Percentiles rank a stretch among this genome's conserved stretches.
These are phyloP conservation scores for Bos indicus DNA, from an alignment of 2,113 vertebrate species.

Conservation along the genomic window DNA sequence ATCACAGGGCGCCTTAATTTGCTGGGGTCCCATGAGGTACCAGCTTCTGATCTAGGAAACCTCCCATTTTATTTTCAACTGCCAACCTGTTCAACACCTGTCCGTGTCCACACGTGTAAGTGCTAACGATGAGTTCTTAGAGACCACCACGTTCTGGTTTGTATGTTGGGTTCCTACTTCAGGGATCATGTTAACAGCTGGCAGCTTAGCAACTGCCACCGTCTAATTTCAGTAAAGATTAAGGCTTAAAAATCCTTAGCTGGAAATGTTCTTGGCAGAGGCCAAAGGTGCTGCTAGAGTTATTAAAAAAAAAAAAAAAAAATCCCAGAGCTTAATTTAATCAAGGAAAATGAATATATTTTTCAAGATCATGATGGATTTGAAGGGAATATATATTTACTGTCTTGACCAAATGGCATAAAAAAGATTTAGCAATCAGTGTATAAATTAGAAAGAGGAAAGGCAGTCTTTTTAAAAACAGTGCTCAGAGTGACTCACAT, in stretches of 20 bases:
- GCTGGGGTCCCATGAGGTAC: neutral
- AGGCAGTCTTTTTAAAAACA: neutral
- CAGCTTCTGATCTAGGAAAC: neutral
- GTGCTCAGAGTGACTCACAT: neutral
- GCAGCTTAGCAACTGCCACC: constrained; percentile 67
- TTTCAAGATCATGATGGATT: constrained; percentile 13
- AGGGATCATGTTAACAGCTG: constrained; percentile 65
- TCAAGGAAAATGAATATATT: constrained; percentile 33
- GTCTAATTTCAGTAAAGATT: constrained; percentile 71
- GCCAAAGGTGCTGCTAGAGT: constrained; percentile 45
- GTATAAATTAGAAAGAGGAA: constrained; percentile 16
- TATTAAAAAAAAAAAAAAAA: neutral
- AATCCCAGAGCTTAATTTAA: constrained; percentile 52
- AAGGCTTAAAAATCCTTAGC: constrained; percentile 58
- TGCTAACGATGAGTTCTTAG: neutral
- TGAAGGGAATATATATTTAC: neutral
- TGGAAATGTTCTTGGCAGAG: constrained; percentile 54
- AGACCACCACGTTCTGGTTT: neutral
- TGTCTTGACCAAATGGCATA: constrained; percentile 4
- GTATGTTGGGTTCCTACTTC: neutral
- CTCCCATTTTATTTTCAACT: constrained; percentile 7
- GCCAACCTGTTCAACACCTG: constrained; percentile 60
- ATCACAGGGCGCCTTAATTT: neutral
- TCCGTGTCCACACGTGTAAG: neutral
- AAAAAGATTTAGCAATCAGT: neutral